Conservation (phyloP, 2,797 vertebrate species). For the Momotus momota region DNA sequence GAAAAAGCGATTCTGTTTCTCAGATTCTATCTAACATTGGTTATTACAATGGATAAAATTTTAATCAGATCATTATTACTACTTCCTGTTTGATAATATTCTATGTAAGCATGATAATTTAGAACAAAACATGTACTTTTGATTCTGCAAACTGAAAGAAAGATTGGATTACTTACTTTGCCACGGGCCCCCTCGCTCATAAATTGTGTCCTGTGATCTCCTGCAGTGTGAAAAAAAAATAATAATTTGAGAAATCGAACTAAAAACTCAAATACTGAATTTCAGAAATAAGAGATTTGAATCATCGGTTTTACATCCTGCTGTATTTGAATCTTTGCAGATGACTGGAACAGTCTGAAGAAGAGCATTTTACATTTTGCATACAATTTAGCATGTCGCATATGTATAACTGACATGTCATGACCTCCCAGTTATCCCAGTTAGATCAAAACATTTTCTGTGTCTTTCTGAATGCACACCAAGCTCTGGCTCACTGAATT, state of each 20-base stretch:
- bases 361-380: background rate
- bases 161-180: background rate
- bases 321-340: background rate
- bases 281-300: background rate
- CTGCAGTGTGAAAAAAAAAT: background rate
- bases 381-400: background rate
- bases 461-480: background rate
- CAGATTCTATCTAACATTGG: background rate
- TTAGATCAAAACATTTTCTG: background rate
- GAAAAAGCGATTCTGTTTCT: conserved; percentile 8
- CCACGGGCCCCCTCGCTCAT: background rate
- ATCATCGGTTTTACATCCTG: background rate
- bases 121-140: background rate
- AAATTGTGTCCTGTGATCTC: background rate
- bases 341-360: background rate
- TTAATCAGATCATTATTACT: background rate
- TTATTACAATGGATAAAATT: background rate
- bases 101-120: background rate
- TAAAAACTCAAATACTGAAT: background rate
- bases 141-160: background rate
- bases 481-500: background rate
- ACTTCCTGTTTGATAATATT: background rate
- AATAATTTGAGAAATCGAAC: background rate
- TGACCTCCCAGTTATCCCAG: background rate
- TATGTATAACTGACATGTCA: background rate